Percentiles rank a stretch among this genome's conserved stretches.
phyloP scores from a whole-genome alignment of 2,113 vertebrate species.

The Globicephala melas region DNA sequence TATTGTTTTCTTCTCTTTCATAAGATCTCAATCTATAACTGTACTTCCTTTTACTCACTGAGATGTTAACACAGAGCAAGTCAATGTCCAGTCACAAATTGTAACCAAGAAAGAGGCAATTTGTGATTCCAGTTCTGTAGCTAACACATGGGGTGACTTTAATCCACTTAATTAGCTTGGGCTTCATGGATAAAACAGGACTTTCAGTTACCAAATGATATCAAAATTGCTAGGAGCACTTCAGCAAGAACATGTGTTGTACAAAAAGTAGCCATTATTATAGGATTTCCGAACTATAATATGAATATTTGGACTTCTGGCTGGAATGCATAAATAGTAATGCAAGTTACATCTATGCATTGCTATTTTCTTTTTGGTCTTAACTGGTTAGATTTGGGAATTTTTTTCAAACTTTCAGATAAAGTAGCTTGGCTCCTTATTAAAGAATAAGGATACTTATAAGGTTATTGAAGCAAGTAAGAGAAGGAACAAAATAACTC shows the following conservation, averaged over 20 bases:
- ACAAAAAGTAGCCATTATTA: not conserved
- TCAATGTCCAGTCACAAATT: not conserved
- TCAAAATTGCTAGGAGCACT: not conserved
- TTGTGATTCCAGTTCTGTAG: slow-evolving; percentile 32
- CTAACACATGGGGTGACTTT: slow-evolving; percentile 1
- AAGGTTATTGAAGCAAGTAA: slow-evolving; percentile 3
- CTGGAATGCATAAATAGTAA: not conserved
- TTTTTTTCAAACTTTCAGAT: not conserved
- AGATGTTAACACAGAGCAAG: slow-evolving; percentile 15
- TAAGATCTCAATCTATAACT: not conserved
- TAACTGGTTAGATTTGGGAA: not conserved
- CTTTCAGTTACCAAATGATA: not conserved
- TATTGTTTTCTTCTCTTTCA: not conserved
- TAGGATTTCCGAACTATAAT: not conserved
- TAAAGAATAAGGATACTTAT: not conserved
- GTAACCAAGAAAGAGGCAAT: not conserved
- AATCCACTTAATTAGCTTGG: slow-evolving; percentile 12
- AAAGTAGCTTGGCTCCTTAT: not conserved
- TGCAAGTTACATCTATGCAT: not conserved
- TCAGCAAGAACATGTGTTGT: not conserved
- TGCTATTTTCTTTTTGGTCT: slow-evolving; percentile 29
- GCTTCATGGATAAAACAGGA: not conserved
- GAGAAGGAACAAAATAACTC: not conserved
- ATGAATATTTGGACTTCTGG: not conserved
- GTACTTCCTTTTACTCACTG: not conserved